Percentiles rank a stretch among this genome's conserved stretches.
phyloP scores from a whole-genome alignment of 2,888 invertebrate genomes.

The Liopterus haemorrhoidalis region DNA sequence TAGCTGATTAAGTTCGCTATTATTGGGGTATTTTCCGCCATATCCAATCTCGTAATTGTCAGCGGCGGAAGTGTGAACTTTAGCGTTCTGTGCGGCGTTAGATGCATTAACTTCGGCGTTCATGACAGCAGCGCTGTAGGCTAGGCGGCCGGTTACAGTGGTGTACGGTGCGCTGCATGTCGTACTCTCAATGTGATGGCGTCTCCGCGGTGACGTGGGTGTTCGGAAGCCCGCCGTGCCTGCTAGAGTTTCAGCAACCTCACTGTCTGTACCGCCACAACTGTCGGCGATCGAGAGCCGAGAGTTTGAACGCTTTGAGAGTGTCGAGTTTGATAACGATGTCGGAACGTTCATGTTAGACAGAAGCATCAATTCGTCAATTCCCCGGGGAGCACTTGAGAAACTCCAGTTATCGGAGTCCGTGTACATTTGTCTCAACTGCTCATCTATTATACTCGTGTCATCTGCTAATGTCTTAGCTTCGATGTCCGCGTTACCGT shows the following conservation, averaged over 20 bases:
- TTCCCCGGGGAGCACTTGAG: slow-evolving; percentile 58
- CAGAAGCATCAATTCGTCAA: slow-evolving; percentile 55
- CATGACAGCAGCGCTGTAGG: slow-evolving; percentile 62
- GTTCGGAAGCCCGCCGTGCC: slow-evolving; percentile 47
- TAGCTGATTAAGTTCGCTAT: slow-evolving; percentile 46
- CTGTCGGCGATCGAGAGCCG: slow-evolving; percentile 58
- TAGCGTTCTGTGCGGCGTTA: slow-evolving; percentile 36
- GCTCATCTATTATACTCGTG: slow-evolving; percentile 62
- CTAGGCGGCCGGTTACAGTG: slow-evolving; percentile 58
- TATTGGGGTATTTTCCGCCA: slow-evolving; percentile 33
- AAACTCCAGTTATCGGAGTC: slow-evolving; percentile 63
- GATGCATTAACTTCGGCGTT: slow-evolving; percentile 55
- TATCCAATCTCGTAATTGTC: slow-evolving; percentile 38
- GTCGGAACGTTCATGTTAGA: slow-evolving; percentile 47
- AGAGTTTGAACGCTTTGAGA: slow-evolving; percentile 47
- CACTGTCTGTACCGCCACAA: slow-evolving; percentile 56
- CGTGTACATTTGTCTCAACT: slow-evolving; percentile 61
- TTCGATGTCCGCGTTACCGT: slow-evolving; percentile 50
- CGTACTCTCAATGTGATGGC: slow-evolving; percentile 51
- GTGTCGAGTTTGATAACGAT: slow-evolving; percentile 40
- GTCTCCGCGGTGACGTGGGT: slow-evolving; percentile 54
- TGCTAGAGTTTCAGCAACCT: slow-evolving; percentile 56
- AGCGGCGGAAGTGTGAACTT: slow-evolving; percentile 39
- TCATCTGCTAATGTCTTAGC: slow-evolving; percentile 57
- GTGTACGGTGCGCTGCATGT: slow-evolving; percentile 58